Evolutionary conservation across 1,140 invertebrate species (phyloP).

Genomic region (Heliconius hewitsoni): DNA sequence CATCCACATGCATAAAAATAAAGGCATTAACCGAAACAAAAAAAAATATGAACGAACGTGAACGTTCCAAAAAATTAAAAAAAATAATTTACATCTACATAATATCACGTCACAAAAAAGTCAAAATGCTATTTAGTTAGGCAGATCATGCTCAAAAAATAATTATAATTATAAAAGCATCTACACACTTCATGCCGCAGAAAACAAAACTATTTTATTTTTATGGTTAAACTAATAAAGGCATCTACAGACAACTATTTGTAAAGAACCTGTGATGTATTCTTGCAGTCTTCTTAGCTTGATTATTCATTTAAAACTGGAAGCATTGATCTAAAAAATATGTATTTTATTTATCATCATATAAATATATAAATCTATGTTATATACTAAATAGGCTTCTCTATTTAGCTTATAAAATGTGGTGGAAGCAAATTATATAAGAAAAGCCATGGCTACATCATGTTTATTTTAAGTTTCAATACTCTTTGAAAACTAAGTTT

Average conservation of each 20-base stretch:
- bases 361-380: background rate
- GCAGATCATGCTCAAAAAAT: no score
- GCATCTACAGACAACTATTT: conserved; percentile 62
- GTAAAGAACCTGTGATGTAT: conserved; percentile 67
- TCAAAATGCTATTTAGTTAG: no score
- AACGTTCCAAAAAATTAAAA: no score
- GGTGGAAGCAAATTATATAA: conserved; percentile 20
- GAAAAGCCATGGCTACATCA: conserved; percentile 10
- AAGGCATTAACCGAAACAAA: background rate
- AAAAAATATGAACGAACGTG: no score
- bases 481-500: background rate
- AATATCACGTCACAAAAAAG: no score
- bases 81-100: no score
- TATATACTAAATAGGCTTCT: background rate
- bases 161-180: no score
- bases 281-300: conserved; percentile 80
- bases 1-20: background rate
- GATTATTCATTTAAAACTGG: conserved; percentile 88
- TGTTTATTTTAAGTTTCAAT: background rate
- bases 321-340: conserved; percentile 86
- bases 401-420: conserved; percentile 6
- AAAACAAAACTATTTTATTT: conserved; percentile 42
- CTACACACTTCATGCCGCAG: conserved; percentile 36
- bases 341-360: background rate
- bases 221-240: conserved; percentile 37